Base-by-base conservation (phyloP, 1,140 invertebrate species). In the Pachypeltis micranthus region DNA sequence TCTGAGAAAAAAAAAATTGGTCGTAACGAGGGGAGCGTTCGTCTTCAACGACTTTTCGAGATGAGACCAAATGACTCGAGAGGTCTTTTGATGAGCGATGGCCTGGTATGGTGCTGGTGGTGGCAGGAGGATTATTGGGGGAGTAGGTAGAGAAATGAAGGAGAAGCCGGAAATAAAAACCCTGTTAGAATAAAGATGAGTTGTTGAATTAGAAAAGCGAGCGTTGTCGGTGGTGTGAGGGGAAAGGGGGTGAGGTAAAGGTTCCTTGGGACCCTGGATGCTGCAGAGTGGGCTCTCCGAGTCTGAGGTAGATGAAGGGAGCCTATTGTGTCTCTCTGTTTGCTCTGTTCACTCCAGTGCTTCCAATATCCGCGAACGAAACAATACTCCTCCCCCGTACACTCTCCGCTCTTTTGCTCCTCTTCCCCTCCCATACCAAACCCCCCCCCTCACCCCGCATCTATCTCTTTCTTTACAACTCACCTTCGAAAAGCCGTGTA, bases 161-260 rank as follows among this genome's bases (percentile, higher is more conserved):
- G 47, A 21, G 47, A 51, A 16, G 47, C 47, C 47, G 47, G 47
- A 51, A 51, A 51, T 51, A 51, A 51, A 51, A 51, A 51, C 47
- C 47, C 47, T 51, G 47, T 51, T 51, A 51, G 47, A 51, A 51
- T 51, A 51, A 51, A 51, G 47, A 51, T 51, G 47, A 51, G 47
- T 51, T 51, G 47, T 51, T 51, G 47, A 51, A 51, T 51, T 51
- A 51, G 47, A 51, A 21, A 51, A 16, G 47, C 23, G 23, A 51
- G 47, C 12, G 47, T n/a, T n/a, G n/a, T n/a, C n/a, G n/a, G n/a
- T n/a, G n/a, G n/a, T n/a, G n/a, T n/a, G n/a, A n/a, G n/a, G n/a
- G n/a, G n/a, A n/a, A n/a, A n/a, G n/a, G n/a, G n/a, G n/a, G n/a
- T n/a, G n/a, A n/a, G n/a, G n/a, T n/a, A n/a, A 51, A 51, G 47